Evolutionary conservation across 2,888 invertebrate genomes (phyloP), one percentile per base, ranked within the genome.

Genomic region (Plebejus anna): DNA sequence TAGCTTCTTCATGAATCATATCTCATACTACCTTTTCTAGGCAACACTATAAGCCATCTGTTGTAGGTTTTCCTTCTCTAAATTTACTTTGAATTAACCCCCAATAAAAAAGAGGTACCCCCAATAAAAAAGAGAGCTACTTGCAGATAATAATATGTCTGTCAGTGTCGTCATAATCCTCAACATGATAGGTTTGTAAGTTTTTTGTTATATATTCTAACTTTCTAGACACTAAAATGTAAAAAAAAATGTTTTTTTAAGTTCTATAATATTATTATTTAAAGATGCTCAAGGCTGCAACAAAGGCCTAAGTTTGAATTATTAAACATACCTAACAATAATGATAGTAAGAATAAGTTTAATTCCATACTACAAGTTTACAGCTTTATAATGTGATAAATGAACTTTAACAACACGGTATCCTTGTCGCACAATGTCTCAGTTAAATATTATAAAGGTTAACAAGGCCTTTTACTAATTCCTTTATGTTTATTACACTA

Each of bases 371-470:
- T 66, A 16, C 16, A 66, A 66, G 32, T 66, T 32, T 66, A 36
- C 32, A 66, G 32, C 66, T 66, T 66, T 42, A 42, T 71, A 42
- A 70, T 51, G 71, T 76, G 76, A 72, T 76, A 76, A 59, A 77
- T 77, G 66, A 77, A 75, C 72, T 79, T 77, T 79, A 79, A 78
- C 76, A 61, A 76, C 77, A 77, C 72, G 70, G 76, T 79, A 80
- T 79, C 80, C 78, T 80, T 80, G 80, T 72, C 78, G 78, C 75
- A 79, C 77, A 78, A 76, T 76, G 77, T 66, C 79, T 76, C 77
- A 72, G 72, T 72, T 36, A 71, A 72, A 59, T 71, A 61, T 76
- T 70, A 61, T 70, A 72, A 57, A 72, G 71, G 57, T 72, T 76
- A 71, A 71, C 57, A 61, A 76, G 16, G 59, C 76, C 76, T 76